Conservation (phyloP, 2,888 invertebrate genomes). For the Tupiocoris notatus region DNA sequence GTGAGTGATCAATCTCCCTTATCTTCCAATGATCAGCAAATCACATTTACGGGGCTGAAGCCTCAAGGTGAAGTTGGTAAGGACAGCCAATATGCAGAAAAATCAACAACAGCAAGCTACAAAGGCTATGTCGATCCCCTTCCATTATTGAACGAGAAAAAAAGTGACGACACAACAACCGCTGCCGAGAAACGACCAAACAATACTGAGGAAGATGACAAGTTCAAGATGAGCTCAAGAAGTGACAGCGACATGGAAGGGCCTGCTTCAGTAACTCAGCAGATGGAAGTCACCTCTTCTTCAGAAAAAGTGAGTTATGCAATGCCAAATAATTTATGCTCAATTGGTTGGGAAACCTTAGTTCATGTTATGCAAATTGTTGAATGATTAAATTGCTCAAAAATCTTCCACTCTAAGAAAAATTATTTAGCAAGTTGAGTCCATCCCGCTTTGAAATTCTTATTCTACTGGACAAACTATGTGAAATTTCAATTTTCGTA, state of each 20-base stretch:
- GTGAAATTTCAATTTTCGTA: no score
- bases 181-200: slow-evolving; percentile 23
- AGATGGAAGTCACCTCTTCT: slow-evolving; percentile 2
- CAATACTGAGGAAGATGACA: slow-evolving; percentile 42
- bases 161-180: not conserved
- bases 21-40: slow-evolving; percentile 48
- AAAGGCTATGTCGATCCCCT: not conserved
- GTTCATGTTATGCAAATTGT: no score
- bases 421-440: no score
- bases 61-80: slow-evolving; percentile 42
- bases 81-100: slow-evolving; percentile 46
- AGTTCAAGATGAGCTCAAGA: slow-evolving; percentile 41
- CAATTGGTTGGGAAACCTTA: no score
- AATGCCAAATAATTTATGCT: no score
- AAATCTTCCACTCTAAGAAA: no score
- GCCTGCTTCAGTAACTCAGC: slow-evolving; percentile 9
- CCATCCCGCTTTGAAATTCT: no score
- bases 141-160: not conserved
- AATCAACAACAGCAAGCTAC: not conserved
- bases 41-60: slow-evolving; percentile 45
- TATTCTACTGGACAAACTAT: no score
- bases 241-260: slow-evolving; percentile 9
- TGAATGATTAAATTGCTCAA: no score
- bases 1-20: slow-evolving; percentile 48
- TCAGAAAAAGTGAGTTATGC: slow-evolving; percentile 16